Conservation (phyloP, 2,797 vertebrate species). For the Aphelocoma californica region DNA sequence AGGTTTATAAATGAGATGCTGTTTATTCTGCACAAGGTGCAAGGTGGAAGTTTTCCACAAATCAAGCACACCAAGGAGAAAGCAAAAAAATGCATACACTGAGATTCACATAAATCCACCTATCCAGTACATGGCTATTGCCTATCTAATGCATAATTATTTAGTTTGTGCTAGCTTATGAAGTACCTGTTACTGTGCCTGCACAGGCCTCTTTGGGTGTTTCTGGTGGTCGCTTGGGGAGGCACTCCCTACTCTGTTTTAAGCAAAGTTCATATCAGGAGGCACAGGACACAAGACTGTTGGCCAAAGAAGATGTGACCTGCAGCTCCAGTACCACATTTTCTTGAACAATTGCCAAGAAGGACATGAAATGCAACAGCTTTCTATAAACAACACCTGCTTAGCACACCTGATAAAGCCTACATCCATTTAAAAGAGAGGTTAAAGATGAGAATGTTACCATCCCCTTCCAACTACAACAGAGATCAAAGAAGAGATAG, state of each 20-base stretch:
- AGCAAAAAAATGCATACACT: neutral
- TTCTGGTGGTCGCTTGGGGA: neutral
- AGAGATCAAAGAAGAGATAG: neutral
- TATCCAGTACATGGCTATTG: too few relatives aligned
- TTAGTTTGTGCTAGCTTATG: neutral
- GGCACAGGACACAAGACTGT: accelerated
- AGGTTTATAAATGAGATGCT: neutral
- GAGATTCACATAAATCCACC: accelerated
- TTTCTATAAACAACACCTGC: neutral
- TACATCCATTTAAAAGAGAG: neutral
- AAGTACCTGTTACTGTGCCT: neutral
- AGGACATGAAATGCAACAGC: neutral
- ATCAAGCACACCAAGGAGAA: neutral
- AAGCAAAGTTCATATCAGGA: neutral
- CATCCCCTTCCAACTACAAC: neutral
- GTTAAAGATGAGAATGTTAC: neutral
- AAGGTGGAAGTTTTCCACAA: neutral
- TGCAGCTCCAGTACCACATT: neutral
- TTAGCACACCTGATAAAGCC: neutral
- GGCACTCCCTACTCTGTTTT: accelerated
- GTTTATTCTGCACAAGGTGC: neutral
- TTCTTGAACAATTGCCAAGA: neutral
- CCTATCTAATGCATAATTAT: too few relatives aligned
- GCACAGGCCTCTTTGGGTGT: neutral
- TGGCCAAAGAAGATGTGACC: neutral